These are phyloP conservation scores for Eupelmus urozonus DNA, from an alignment of 2,888 invertebrate genomes.

Conservation along the genomic window DNA sequence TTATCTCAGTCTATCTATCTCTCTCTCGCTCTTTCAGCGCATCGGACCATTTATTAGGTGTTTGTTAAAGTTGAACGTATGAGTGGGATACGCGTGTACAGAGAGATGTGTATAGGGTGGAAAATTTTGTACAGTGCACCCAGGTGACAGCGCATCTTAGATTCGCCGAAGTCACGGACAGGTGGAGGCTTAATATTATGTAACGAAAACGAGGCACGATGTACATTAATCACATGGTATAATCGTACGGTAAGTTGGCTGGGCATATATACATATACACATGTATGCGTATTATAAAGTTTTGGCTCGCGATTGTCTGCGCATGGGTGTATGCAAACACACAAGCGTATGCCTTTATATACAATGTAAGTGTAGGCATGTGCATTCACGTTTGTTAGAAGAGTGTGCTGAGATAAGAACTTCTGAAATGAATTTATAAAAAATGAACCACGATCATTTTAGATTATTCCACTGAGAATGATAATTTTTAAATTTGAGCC, in stretches of 20 bases:
- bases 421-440: background rate
- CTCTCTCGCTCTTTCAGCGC: conserved; percentile 28
- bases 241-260: conserved; percentile 33
- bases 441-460: background rate
- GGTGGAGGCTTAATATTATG: conserved; percentile 33
- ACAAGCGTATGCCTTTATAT: background rate
- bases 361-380: conserved; percentile 7
- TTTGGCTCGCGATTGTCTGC: conserved; percentile 17
- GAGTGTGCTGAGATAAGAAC: conserved; percentile 17
- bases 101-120: background rate
- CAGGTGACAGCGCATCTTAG: background rate
- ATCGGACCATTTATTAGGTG: conserved; percentile 60
- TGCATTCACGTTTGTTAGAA: conserved; percentile 16
- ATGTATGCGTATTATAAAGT: conserved; percentile 16
- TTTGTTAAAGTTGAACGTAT: conserved; percentile 62
- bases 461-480: background rate
- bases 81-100: conserved; percentile 30
- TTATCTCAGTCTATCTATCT: background rate
- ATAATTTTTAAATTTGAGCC: background rate
- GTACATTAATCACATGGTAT: conserved; percentile 52
- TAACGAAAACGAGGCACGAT: conserved; percentile 40
- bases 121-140: conserved; percentile 29
- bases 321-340: conserved; percentile 5
- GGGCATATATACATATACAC: conserved; percentile 1
- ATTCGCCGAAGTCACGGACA: background rate